phyloP scores from a whole-genome alignment of 2,888 invertebrate genomes.

The Orchestes rusci region DNA sequence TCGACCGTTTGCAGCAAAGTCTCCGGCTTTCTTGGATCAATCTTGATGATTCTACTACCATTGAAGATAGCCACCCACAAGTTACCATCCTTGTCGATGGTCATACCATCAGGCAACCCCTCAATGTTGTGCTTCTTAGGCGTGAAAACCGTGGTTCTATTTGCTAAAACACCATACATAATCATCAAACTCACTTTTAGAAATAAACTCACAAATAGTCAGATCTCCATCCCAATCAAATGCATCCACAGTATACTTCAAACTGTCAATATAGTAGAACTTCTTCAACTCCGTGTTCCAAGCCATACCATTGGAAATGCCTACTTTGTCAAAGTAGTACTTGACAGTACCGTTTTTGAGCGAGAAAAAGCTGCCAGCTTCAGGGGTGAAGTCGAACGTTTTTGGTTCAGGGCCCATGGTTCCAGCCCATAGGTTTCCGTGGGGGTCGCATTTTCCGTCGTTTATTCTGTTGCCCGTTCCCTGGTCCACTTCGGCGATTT shows the following conservation, averaged over 20 bases:
- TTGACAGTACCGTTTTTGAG: conserved; percentile 19
- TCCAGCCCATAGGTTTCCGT: conserved; percentile 58
- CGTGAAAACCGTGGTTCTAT: conserved; percentile 53
- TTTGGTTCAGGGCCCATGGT: conserved; percentile 32
- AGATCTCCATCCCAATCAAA: conserved; percentile 55
- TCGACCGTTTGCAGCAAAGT: conserved; percentile 53
- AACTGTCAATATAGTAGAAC: conserved; percentile 72
- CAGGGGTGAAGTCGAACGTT: conserved; percentile 23
- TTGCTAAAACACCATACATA: conserved; percentile 44
- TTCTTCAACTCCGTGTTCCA: conserved; percentile 60
- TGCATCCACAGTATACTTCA: conserved; percentile 54
- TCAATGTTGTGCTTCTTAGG: conserved; percentile 42
- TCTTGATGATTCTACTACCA: conserved; percentile 53
- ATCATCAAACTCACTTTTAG: too few relatives aligned
- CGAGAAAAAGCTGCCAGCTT: conserved; percentile 23
- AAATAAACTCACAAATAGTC: conserved; percentile 29
- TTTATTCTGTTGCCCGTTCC: conserved; percentile 58
- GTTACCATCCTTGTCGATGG: conserved; percentile 69
- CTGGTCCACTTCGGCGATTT: conserved; percentile 53
- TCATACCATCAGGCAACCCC: conserved; percentile 67
- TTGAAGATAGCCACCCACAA: conserved; percentile 72
- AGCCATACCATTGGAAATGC: conserved; percentile 58
- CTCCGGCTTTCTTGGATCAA: conserved; percentile 49
- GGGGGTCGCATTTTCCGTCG: conserved; percentile 72
- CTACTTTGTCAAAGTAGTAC: conserved; percentile 28